Evolutionary conservation across 2,797 vertebrate species (phyloP), one percentile per base, ranked within the genome.

Genomic region (Acanthurus tractus): DNA sequence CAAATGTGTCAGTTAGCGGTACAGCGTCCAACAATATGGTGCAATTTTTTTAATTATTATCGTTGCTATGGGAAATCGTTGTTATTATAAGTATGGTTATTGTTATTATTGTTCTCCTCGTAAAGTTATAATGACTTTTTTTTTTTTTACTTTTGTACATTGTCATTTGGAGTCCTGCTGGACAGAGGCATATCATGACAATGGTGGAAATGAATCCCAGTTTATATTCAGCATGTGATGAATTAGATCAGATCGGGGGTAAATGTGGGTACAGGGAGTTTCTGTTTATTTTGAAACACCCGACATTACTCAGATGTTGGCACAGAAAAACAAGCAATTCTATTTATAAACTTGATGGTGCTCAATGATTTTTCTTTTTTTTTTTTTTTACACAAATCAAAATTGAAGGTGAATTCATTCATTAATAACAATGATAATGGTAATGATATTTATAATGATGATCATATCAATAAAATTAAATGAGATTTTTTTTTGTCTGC

Each of bases 131-230:
- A 53, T 58, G 5, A 52, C 20, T 68, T 84, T 69, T 80, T 70
- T 63, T 68, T 55, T 68, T 58, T 84, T 71, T 63, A 84, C 86
- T 70, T 81, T 77, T 88, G 74, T 87, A 53, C 84, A 84, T 94
- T 93, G 94, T 95, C 93, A 94, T 91, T 91, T 87, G 85, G 91
- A 93, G 93, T 95, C 94, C 95, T 96, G 95, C 95, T 95, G 95
- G 95, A 93, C 95, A 96, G 95, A 93, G 95, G 93, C 93, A 82
- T 89, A 91, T 90, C 59, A 20, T 94, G 94, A 92, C 94, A 93
- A 89, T 86, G 90, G 70, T 88, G 78, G 88, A 93, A 84, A 86
- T 83, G 59, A 79, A 81, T 86, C 86, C 88, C 84, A 81, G 87
- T 93, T 92, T 86, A 83, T 81, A 75, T 79, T 88, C 85, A 62